Evolutionary conservation across 2,797 vertebrate species (phyloP).

Genomic region (Centropyge bicolor): DNA sequence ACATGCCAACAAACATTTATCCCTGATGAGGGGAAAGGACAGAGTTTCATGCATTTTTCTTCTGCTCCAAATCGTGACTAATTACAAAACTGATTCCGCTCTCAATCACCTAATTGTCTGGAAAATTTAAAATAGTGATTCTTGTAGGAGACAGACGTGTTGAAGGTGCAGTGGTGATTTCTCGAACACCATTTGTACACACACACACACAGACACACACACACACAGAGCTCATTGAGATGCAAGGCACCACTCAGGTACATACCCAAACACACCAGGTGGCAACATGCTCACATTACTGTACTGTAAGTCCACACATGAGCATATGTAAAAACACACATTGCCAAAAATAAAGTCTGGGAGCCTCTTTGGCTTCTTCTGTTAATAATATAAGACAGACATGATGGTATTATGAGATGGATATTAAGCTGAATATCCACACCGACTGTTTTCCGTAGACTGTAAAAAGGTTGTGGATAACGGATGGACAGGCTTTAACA

Average conservation of each 20-base stretch:
- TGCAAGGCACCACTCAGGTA: slow-evolving; percentile 50
- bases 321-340: not conserved
- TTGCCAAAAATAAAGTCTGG: slow-evolving; percentile 25
- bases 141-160: slow-evolving; percentile 58
- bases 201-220: not conserved
- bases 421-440: slow-evolving; percentile 67
- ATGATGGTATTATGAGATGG: slow-evolving; percentile 48
- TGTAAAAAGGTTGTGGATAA: slow-evolving; percentile 67
- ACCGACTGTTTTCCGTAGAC: slow-evolving; percentile 59
- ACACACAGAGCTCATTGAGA: slow-evolving; percentile 1
- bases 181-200: slow-evolving; percentile 58
- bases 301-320: slow-evolving; percentile 21
- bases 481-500: slow-evolving; percentile 73
- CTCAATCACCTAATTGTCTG: slow-evolving; percentile 77
- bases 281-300: slow-evolving; percentile 20
- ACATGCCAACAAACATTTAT: not conserved
- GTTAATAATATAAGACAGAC: slow-evolving; percentile 47
- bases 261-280: slow-evolving; percentile 34
- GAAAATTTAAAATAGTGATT: slow-evolving; percentile 73
- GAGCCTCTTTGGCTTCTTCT: slow-evolving; percentile 27
- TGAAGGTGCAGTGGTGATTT: slow-evolving; percentile 53
- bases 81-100: slow-evolving; percentile 70
- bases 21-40: slow-evolving; percentile 1
- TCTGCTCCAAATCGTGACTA: slow-evolving; percentile 66
- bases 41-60: slow-evolving; percentile 51